Percentiles rank a stretch among this genome's conserved stretches.
Conservation (phyloP, 2,113 vertebrate genomes). For the Etheostoma cragini region DNA sequence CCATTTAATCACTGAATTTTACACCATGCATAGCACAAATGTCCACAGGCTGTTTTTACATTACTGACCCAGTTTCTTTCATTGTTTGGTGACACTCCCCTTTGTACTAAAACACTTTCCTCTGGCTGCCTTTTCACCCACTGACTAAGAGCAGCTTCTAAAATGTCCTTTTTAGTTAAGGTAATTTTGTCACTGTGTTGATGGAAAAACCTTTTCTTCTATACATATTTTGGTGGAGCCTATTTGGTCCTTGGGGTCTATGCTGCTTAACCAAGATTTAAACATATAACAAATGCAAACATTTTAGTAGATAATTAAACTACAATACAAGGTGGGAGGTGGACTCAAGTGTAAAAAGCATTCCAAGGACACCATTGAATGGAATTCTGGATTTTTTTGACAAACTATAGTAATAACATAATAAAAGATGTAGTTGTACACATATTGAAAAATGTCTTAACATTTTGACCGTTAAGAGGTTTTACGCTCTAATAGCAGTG, state of each 20-base stretch:
- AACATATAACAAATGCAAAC: too few relatives aligned
- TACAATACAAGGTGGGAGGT: background rate
- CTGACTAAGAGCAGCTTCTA: constrained; percentile 23
- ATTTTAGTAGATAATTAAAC: too few relatives aligned
- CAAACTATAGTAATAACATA: background rate
- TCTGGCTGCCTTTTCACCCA: constrained; percentile 28
- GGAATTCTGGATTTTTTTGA: too few relatives aligned
- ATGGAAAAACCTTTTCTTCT: background rate
- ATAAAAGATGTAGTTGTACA: background rate
- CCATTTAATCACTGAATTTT: background rate
- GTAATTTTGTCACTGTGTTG: constrained; percentile 5
- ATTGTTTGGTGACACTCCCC: constrained; percentile 58
- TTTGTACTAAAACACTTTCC: constrained; percentile 35
- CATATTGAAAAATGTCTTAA: background rate
- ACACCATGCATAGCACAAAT: background rate
- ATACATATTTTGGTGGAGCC: background rate
- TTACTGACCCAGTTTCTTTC: constrained; percentile 64
- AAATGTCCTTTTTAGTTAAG: constrained; percentile 17
- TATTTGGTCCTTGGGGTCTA: background rate
- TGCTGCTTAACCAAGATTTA: background rate
- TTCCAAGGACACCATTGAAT: background rate
- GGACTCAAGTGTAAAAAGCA: background rate
- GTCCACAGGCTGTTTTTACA: constrained; percentile 26
- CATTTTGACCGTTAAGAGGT: background rate
- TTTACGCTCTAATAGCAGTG: background rate